These are phyloP conservation scores for Scortum barcoo DNA, from an alignment of 2,113 vertebrate genomes.

Conservation along the genomic window DNA sequence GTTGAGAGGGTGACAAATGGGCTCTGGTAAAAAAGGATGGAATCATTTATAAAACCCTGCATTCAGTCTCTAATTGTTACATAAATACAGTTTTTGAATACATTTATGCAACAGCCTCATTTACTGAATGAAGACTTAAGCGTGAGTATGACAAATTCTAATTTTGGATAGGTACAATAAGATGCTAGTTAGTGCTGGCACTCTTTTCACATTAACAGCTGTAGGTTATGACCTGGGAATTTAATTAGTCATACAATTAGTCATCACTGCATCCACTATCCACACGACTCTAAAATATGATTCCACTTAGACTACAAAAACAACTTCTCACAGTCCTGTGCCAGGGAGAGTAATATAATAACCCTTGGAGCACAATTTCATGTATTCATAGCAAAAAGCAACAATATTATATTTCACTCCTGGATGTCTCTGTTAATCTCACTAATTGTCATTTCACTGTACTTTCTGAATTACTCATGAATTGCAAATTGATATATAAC, in stretches of 20 bases:
- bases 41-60: conserved; percentile 7
- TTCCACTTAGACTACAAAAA: conserved; percentile 21
- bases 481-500: conserved; percentile 20
- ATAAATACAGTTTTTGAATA: neutral
- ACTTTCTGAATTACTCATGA: conserved; percentile 20
- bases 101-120: neutral
- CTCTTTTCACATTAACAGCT: conserved; percentile 17
- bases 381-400: conserved; percentile 15
- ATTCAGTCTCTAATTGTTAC: neutral
- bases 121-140: conserved; percentile 8
- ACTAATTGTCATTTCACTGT: conserved; percentile 5
- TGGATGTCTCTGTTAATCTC: neutral
- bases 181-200: neutral
- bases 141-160: neutral
- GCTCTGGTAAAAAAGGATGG: conserved; percentile 4
- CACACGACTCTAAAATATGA: neutral
- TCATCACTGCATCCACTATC: conserved; percentile 9
- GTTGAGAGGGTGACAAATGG: conserved; percentile 21
- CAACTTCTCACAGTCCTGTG: conserved; percentile 15
- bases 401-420: neutral
- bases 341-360: neutral
- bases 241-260: conserved; percentile 21
- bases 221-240: neutral
- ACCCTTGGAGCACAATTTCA: neutral
- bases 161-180: neutral